Evolutionary conservation across 2,113 vertebrate species (phyloP).

Genomic region (Melanostigma gelatinosum): DNA sequence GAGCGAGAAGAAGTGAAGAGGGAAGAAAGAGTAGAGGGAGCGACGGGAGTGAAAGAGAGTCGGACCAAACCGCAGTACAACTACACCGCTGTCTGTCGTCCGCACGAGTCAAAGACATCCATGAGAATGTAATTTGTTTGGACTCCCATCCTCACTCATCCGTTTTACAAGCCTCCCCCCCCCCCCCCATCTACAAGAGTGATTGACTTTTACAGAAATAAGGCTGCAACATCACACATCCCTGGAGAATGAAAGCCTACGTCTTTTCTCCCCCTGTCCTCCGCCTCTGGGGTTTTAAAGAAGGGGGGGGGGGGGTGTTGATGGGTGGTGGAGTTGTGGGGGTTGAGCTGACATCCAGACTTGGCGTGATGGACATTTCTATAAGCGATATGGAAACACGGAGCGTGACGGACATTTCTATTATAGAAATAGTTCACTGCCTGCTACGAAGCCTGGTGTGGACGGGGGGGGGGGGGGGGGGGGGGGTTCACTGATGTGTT

Average conservation of each 20-base stretch:
- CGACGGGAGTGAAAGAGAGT: not conserved
- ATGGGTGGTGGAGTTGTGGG: slow-evolving; percentile 5
- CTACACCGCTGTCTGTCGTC: slow-evolving; percentile 30
- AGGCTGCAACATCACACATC: slow-evolving; percentile 51
- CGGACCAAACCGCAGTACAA: slow-evolving; percentile 22
- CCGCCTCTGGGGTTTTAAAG: slow-evolving; percentile 9
- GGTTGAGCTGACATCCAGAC: slow-evolving; percentile 52
- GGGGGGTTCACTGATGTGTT: not conserved
- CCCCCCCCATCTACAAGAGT: not conserved
- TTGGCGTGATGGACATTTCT: slow-evolving; percentile 65
- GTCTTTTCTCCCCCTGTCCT: not conserved
- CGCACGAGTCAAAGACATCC: slow-evolving; percentile 26
- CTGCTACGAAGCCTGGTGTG: slow-evolving; percentile 32
- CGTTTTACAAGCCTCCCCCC: not conserved
- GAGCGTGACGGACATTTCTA: slow-evolving; percentile 75
- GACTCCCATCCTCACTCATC: slow-evolving; percentile 45
- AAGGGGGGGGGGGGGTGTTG: not conserved
- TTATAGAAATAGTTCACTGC: slow-evolving; percentile 57
- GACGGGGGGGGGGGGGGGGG: not conserved
- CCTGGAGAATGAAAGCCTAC: slow-evolving; percentile 12
- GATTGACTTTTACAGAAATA: slow-evolving; percentile 65
- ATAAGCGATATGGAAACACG: slow-evolving; percentile 62
- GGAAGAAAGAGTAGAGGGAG: not conserved
- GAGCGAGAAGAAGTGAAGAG: slow-evolving; percentile 27
- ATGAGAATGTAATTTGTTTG: slow-evolving; percentile 53